Conservation (phyloP, 2,113 vertebrate genomes). For the Lathamus discolor region DNA sequence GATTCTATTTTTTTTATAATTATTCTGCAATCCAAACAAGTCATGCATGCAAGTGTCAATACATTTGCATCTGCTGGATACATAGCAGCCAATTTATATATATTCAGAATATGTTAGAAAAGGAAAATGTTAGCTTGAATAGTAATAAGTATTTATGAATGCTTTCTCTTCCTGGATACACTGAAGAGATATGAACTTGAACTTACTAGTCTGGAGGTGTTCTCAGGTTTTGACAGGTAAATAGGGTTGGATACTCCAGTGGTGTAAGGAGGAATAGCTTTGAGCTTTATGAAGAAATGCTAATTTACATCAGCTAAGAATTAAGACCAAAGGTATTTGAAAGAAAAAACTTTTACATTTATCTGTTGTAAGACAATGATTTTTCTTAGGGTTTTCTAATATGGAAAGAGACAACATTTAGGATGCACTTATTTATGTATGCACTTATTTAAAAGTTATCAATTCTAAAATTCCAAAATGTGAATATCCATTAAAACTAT, state of each 20-base stretch:
- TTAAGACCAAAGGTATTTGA: neutral
- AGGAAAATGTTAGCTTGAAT: constrained; percentile 45
- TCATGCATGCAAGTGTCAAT: neutral
- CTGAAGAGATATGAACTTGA: neutral
- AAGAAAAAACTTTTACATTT: neutral
- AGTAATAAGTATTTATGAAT: constrained; percentile 36
- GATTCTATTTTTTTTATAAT: constrained; percentile 63
- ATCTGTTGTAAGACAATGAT: neutral
- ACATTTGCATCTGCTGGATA: constrained; percentile 46
- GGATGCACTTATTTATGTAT: neutral
- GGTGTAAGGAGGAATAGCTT: neutral
- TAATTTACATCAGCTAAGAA: neutral
- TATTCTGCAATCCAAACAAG: constrained; percentile 24
- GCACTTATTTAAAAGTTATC: neutral
- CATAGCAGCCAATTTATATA: neutral
- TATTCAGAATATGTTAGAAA: neutral
- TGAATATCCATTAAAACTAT: neutral
- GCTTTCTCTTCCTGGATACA: neutral
- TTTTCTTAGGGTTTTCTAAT: neutral
- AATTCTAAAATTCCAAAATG: neutral
- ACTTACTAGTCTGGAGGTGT: neutral
- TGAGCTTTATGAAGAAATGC: neutral
- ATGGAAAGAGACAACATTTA: neutral
- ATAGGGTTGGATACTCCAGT: neutral
- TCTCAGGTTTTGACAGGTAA: neutral